These are phyloP conservation scores for Riparia riparia DNA, from an alignment of 2,113 vertebrate genomes.

Conservation along the genomic window DNA sequence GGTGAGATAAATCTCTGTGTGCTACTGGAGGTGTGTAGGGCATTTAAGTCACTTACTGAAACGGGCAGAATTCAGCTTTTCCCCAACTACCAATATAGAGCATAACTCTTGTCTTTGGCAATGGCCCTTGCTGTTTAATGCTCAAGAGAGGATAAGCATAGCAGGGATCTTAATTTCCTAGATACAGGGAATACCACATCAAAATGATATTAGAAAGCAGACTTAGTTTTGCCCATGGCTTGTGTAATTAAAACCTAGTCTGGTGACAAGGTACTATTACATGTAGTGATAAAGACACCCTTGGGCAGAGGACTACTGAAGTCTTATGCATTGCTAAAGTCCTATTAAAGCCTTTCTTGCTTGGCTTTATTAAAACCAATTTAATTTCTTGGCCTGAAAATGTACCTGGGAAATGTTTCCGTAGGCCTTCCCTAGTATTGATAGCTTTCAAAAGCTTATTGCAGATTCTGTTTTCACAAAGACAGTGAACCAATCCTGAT, in stretches of 20 bases:
- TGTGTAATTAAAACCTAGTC: conserved; percentile 58
- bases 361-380: conserved; percentile 42
- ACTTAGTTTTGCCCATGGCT: conserved; percentile 37
- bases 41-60: neutral
- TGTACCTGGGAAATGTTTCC: neutral
- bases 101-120: neutral
- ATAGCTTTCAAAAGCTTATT: neutral
- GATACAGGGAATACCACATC: neutral
- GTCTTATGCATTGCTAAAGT: conserved; percentile 2
- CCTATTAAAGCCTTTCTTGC: conserved; percentile 23
- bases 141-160: neutral
- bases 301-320: conserved; percentile 11
- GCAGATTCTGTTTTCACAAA: neutral
- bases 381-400: neutral
- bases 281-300: neutral
- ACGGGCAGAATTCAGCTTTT: neutral
- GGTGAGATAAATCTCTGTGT: neutral
- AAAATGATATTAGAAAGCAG: conserved; percentile 45
- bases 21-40: neutral
- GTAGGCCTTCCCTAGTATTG: neutral
- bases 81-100: neutral
- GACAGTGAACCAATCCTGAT: neutral
- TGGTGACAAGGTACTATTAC: conserved; percentile 10
- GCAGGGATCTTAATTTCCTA: conserved; percentile 13
- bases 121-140: neutral